Base-by-base conservation (phyloP, 1,140 invertebrate genomes). In the Delia radicum region DNA sequence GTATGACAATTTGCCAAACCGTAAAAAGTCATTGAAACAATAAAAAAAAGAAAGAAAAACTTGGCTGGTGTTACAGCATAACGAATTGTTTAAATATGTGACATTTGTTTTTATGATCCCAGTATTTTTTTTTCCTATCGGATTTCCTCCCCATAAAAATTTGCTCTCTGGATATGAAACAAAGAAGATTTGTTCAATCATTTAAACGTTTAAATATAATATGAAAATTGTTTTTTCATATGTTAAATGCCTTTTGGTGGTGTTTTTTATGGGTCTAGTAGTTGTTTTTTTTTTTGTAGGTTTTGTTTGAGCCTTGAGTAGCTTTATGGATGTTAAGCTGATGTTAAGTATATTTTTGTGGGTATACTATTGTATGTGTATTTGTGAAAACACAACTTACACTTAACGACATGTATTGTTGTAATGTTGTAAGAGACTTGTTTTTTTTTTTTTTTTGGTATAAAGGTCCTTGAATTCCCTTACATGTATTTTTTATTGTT, bases 281-380 rank as follows among this genome's bases (percentile, higher is more conserved):
- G 12, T 0, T 42, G 37, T 42, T 55, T 48, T n/a, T 48, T 48
- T 55, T 55, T 55, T 55, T 55, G 48, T 0, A 55, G 18, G n/a
- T 24, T 55, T 55, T 55, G 37, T 42, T 1, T 55, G 48, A 55
- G 48, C 24, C n/a, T 1, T 55, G 48, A 55, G 48, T 55, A 55
- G 48, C 48, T 55, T 55, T 21, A 55, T 21, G 48, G 48, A 55
- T 55, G 48, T 55, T 55, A 55, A 55, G 48, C 48, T 55, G 48
- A 55, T 55, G 48, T 55, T 55, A 55, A 55, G 48, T 55, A 55
- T 55, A 55, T 55, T 55, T 55, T 55, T 55, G 48, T 55, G 48
- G 48, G 48, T 55, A 21, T 21, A 55, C 18, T 55, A 21, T 18
- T 21, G 21, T 55, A 18, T 55, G 33, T 55, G 18, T 55, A 55